Evolutionary conservation across 2,113 vertebrate genomes (phyloP).

Genomic region (Megatriorchis doriae): DNA sequence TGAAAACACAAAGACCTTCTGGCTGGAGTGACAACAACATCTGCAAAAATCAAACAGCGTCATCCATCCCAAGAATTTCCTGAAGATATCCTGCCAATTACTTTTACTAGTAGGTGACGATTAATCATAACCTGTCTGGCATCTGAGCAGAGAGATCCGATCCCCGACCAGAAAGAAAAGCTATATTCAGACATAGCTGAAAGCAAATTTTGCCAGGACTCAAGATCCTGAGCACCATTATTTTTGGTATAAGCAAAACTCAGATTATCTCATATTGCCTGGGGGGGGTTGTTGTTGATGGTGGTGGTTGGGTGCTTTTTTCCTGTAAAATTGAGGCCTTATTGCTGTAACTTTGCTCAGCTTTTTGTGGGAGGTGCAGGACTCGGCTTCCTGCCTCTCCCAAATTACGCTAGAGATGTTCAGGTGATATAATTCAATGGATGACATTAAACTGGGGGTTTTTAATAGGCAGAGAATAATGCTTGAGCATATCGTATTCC

Average conservation of each 20-base stretch:
- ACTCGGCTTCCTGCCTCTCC: neutral
- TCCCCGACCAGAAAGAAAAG: conserved; percentile 47
- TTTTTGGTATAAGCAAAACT: neutral
- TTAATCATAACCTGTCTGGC: conserved; percentile 54
- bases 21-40: conserved; percentile 48
- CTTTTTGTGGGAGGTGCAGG: neutral
- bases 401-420: neutral
- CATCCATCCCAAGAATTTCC: conserved; percentile 64
- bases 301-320: neutral
- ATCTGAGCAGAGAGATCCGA: conserved; percentile 41
- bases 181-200: neutral
- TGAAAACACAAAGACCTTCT: conserved; percentile 53
- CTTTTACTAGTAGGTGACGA: conserved; percentile 60
- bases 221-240: neutral
- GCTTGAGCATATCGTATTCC: neutral
- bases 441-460: neutral
- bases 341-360: neutral
- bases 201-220: neutral
- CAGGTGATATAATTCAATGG: neutral
- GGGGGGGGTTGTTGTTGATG: neutral
- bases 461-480: neutral
- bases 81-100: conserved; percentile 58
- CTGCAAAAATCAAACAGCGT: conserved; percentile 56
- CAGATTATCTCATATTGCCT: neutral
- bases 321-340: neutral